phyloP scores from a whole-genome alignment of 2,888 invertebrate genomes.

The Chydorus sphaericus region DNA sequence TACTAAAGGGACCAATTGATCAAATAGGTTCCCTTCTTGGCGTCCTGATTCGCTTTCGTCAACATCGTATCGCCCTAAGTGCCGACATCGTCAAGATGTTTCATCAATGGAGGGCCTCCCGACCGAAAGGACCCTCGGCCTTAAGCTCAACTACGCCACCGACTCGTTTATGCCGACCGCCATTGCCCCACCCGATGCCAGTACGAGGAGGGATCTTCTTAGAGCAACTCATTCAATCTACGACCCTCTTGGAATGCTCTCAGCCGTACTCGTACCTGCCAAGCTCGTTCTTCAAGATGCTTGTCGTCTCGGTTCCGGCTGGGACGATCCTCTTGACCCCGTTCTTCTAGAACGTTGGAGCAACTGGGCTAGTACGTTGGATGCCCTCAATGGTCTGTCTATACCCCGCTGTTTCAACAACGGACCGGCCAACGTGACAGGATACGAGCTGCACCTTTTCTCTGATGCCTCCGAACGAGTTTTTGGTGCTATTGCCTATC shows the following conservation, averaged over 20 bases:
- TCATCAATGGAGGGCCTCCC: slow-evolving; percentile 13
- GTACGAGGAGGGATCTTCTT: slow-evolving; percentile 21
- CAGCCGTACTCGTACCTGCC: slow-evolving; percentile 20
- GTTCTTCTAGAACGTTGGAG: background rate
- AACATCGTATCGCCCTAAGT: slow-evolving; percentile 10
- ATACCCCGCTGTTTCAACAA: slow-evolving; percentile 3
- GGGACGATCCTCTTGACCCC: slow-evolving; percentile 21
- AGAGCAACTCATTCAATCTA: slow-evolving; percentile 21
- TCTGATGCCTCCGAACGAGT: slow-evolving; percentile 8
- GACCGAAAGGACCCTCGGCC: slow-evolving; percentile 4
- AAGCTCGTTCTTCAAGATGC: slow-evolving; percentile 23
- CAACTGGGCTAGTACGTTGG: background rate
- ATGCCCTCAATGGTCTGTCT: background rate
- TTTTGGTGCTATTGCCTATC: background rate
- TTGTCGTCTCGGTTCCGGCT: slow-evolving; percentile 21
- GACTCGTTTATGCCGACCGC: background rate
- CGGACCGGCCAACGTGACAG: background rate
- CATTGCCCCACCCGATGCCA: background rate
- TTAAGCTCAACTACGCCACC: background rate
- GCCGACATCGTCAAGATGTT: slow-evolving; percentile 19
- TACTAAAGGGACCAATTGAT: slow-evolving; percentile 17
- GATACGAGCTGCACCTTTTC: background rate
- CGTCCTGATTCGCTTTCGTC: slow-evolving; percentile 16
- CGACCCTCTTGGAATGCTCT: slow-evolving; percentile 24
- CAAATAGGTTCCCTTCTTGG: slow-evolving; percentile 13